Evolutionary conservation across 2,888 invertebrate genomes (phyloP).

Genomic region (Drosophila nigricruria): DNA sequence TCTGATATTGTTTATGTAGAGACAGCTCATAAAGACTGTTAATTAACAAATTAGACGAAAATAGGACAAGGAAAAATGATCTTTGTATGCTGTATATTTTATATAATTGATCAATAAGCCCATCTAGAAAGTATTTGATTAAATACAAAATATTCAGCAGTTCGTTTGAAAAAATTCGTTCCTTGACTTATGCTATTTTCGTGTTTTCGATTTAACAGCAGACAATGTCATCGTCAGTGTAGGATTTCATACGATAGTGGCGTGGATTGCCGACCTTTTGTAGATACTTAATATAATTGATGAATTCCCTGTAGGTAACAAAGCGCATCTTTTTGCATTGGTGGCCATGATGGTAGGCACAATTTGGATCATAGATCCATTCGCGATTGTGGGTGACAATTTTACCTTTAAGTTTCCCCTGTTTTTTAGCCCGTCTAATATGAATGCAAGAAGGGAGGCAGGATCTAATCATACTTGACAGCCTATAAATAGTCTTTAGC

Average conservation of each 20-base stretch:
- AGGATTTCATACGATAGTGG: background rate
- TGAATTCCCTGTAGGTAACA: slow-evolving; percentile 21
- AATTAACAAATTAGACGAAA: background rate
- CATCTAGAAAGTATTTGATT: background rate
- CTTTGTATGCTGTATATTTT: background rate
- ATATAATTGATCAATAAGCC: background rate
- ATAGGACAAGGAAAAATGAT: background rate
- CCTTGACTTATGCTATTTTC: too few relatives aligned
- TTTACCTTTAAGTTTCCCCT: background rate
- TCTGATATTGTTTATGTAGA: background rate
- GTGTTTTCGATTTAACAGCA: slow-evolving; percentile 16
- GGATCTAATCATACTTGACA: background rate
- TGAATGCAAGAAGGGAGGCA: background rate
- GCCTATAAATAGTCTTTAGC: background rate
- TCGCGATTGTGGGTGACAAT: slow-evolving; percentile 3
- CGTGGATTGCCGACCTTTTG: slow-evolving; percentile 2
- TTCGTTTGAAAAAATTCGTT: background rate
- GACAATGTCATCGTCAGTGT: background rate
- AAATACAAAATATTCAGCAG: background rate
- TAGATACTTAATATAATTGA: slow-evolving; percentile 21
- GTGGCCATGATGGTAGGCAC: slow-evolving; percentile 39
- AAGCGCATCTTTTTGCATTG: slow-evolving; percentile 10
- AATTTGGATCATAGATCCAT: slow-evolving; percentile 47
- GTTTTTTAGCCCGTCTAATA: background rate
- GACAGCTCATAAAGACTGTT: background rate